Percentiles rank a stretch among this genome's conserved stretches.
These are phyloP conservation scores for Sciaenops ocellatus DNA, from an alignment of 2,797 vertebrate genomes.

Conservation along the genomic window DNA sequence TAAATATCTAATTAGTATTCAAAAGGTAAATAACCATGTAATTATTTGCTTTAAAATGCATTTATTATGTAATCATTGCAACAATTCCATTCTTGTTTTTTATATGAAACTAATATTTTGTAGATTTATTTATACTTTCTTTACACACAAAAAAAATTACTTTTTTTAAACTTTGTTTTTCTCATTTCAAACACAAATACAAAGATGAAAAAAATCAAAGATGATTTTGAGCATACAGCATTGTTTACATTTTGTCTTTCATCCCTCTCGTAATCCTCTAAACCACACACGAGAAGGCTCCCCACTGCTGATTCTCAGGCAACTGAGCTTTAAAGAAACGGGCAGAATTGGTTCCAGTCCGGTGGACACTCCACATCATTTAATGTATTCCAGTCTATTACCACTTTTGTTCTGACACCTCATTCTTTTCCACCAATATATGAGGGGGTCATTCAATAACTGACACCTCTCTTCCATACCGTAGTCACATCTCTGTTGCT, in stretches of 20 bases:
- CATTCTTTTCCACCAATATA: constrained; percentile 85
- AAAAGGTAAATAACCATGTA: constrained; percentile 26
- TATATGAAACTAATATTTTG: not conserved
- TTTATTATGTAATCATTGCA: not conserved
- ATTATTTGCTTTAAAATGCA: not conserved
- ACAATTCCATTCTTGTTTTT: not conserved
- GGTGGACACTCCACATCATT: constrained; percentile 81
- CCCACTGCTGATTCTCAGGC: constrained; percentile 60
- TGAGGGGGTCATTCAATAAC: constrained; percentile 86
- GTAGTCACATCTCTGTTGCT: constrained; percentile 85
- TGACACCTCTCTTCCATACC: constrained; percentile 85
- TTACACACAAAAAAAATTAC: not conserved
- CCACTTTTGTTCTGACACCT: constrained; percentile 85
- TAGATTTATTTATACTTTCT: not conserved
- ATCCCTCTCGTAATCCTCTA: constrained; percentile 65
- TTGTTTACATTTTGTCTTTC: constrained; percentile 56
- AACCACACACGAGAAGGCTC: constrained; percentile 63
- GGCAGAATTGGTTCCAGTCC: constrained; percentile 84
- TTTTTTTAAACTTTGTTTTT: not conserved
- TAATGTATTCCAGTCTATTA: constrained; percentile 89
- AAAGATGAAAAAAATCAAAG: constrained; percentile 32
- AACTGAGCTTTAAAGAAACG: constrained; percentile 78
- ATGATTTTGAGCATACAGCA: constrained; percentile 27
- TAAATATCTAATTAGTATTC: constrained; percentile 5
- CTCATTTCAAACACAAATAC: constrained; percentile 20